Conservation (phyloP, 2,113 vertebrate species). For the Nycticorax nycticorax region DNA sequence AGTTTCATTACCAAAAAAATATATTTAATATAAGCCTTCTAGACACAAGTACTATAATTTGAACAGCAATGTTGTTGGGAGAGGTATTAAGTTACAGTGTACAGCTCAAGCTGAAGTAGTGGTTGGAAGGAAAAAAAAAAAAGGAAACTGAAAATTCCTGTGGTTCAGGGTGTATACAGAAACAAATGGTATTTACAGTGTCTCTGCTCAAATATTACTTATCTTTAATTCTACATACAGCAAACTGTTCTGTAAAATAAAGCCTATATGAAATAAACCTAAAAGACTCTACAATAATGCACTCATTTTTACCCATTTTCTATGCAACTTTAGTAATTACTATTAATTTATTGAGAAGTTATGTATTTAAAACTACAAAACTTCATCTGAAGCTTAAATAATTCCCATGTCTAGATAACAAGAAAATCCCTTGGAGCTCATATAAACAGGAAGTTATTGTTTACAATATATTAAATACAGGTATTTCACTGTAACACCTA, state of each 20-base stretch:
- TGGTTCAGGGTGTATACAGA: constrained; percentile 70
- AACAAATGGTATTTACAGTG: constrained; percentile 62
- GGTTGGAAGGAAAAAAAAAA: not conserved
- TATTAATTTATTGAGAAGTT: not conserved
- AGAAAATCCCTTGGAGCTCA: not conserved
- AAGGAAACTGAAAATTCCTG: constrained; percentile 74
- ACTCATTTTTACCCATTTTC: not conserved
- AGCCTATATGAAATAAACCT: not conserved
- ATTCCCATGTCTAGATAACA: not conserved
- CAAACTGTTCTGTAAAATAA: not conserved
- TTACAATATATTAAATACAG: not conserved
- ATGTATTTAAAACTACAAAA: not conserved
- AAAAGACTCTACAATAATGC: not conserved
- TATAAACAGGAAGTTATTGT: not conserved
- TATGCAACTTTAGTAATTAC: not conserved
- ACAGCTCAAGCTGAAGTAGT: constrained; percentile 15
- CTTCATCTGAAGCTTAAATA: not conserved
- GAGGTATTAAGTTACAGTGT: constrained; percentile 48
- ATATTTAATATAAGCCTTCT: not conserved
- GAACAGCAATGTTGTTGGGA: constrained; percentile 51
- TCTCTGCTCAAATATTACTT: constrained; percentile 43
- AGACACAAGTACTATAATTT: constrained; percentile 53
- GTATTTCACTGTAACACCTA: not conserved
- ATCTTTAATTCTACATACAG: constrained; percentile 21
- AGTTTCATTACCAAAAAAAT: not conserved